These are phyloP conservation scores for Lipotes vexillifer DNA, from an alignment of 2,113 vertebrate genomes.

Conservation along the genomic window DNA sequence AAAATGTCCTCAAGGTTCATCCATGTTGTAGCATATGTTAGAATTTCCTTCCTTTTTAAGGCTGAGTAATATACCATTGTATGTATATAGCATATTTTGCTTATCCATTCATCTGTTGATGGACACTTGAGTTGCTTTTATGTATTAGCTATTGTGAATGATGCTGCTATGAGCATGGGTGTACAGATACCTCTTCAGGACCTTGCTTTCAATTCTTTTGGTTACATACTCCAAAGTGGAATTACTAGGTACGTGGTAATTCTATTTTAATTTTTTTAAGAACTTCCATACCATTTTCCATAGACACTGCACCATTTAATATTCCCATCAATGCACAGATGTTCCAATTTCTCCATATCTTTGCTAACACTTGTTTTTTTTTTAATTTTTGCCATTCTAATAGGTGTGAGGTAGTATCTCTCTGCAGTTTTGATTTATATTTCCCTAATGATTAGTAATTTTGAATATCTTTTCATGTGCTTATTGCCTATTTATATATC, in stretches of 20 bases:
- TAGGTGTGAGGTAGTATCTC: background rate
- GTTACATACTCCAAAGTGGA: background rate
- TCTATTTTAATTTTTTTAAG: background rate
- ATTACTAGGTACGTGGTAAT: background rate
- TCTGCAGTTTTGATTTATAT: background rate
- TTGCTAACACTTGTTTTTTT: background rate
- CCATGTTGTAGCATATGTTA: background rate
- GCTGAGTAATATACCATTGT: background rate
- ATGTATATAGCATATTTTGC: background rate
- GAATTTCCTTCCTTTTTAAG: background rate
- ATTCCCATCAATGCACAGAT: background rate
- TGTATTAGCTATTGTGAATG: background rate
- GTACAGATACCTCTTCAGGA: background rate
- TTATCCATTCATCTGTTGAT: background rate
- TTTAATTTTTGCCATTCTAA: background rate
- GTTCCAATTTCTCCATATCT: background rate
- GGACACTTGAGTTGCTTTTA: background rate
- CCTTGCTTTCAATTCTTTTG: background rate
- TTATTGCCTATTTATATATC: background rate
- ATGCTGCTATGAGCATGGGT: background rate
- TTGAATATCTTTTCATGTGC: background rate
- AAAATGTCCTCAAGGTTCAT: background rate
- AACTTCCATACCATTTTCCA: background rate
- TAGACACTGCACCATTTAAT: background rate
- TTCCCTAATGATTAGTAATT: background rate